Conservation (phyloP, 2,888 invertebrate species). For the Vannuccia rotundouncinata region DNA sequence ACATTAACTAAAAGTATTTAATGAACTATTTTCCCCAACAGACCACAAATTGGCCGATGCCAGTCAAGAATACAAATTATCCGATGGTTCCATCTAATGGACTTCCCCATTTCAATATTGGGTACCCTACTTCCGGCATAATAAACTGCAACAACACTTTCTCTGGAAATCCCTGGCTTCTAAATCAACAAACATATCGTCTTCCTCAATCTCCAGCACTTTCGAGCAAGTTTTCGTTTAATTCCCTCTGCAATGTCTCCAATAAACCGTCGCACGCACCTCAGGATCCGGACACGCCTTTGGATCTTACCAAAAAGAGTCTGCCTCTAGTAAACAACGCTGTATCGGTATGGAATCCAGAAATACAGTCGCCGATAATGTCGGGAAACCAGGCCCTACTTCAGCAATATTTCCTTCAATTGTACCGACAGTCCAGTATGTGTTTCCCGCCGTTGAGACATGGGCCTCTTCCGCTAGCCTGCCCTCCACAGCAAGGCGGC, state of each 20-base stretch:
- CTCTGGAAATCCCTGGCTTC: background rate
- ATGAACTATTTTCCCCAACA: too few species aligned
- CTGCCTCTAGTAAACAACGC: background rate
- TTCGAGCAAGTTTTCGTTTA: background rate
- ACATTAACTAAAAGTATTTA: too few species aligned
- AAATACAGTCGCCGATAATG: background rate
- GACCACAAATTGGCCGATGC: background rate
- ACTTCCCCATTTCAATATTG: background rate
- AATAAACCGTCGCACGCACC: background rate
- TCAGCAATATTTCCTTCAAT: background rate
- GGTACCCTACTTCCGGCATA: background rate
- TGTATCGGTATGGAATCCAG: background rate
- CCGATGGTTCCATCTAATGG: background rate
- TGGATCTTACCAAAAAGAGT: background rate
- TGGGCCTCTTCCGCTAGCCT: background rate
- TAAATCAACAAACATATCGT: background rate
- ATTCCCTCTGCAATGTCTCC: background rate
- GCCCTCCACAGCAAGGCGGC: background rate
- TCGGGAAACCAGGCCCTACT: background rate
- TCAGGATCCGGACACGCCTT: background rate
- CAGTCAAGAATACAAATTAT: background rate
- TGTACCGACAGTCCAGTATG: background rate
- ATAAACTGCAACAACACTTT: background rate
- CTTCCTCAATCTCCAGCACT: background rate
- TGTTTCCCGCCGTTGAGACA: background rate